These are phyloP conservation scores for Meganola albula DNA, from an alignment of 2,888 invertebrate genomes.

Conservation along the genomic window DNA sequence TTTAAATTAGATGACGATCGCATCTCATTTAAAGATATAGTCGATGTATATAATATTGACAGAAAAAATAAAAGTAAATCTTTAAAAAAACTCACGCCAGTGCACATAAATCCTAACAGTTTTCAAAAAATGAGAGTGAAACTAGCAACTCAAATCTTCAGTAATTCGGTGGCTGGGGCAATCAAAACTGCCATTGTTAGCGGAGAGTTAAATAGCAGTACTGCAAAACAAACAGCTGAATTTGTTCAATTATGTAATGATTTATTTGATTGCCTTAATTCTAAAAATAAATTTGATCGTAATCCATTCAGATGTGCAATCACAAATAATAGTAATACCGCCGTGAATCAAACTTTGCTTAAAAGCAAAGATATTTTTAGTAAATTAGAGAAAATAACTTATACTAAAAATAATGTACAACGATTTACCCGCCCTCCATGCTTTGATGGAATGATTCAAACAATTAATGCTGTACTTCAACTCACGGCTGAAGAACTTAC, in stretches of 20 bases:
- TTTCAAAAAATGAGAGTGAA: conserved; percentile 11
- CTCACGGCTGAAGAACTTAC: conserved; percentile 10
- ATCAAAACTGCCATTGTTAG: conserved; percentile 3
- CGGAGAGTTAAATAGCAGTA: conserved; percentile 1
- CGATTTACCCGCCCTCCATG: conserved; percentile 1
- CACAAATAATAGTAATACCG: conserved; percentile 1
- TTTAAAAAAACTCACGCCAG: too few species aligned
- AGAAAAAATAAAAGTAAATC: conserved; percentile 6
- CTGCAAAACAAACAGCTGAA: conserved; percentile 6
- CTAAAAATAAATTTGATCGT: conserved; percentile 8
- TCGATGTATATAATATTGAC: background rate
- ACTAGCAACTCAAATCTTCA: conserved; percentile 9
- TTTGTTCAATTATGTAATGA: conserved; percentile 9
- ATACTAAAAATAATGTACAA: conserved; percentile 2
- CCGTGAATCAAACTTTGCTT: background rate
- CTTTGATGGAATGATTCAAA: conserved; percentile 4
- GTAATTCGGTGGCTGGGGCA: conserved; percentile 4
- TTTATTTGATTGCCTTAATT: conserved; percentile 12
- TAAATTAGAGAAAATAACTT: background rate
- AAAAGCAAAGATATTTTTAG: conserved; percentile 1
- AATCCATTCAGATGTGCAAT: conserved; percentile 14
- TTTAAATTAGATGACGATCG: conserved; percentile 4
- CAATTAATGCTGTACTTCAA: conserved; percentile 9
- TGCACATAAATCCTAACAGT: conserved; percentile 7
- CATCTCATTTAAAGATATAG: conserved; percentile 1